Conservation (phyloP, 2,888 invertebrate genomes). For the Abscondita cerata region DNA sequence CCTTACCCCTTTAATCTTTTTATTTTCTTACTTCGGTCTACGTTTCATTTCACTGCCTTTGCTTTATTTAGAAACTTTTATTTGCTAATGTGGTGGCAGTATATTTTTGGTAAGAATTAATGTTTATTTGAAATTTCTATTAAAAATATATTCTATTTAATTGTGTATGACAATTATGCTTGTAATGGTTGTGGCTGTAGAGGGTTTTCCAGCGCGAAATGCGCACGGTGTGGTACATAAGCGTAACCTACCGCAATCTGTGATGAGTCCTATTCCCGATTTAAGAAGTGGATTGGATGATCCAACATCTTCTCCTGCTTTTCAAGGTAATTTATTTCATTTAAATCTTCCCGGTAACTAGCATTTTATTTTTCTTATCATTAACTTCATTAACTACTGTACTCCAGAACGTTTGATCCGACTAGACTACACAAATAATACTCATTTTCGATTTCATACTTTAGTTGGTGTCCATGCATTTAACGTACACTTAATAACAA, state of each 20-base stretch:
- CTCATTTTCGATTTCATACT: too few relatives aligned
- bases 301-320: conserved; percentile 56
- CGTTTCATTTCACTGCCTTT: conserved; percentile 39
- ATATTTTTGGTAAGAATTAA: conserved; percentile 49
- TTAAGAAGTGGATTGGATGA: conserved; percentile 76
- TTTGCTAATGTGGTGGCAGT: conserved; percentile 52
- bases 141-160: conserved; percentile 18
- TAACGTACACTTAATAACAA: too few relatives aligned
- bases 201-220: conserved; percentile 73
- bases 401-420: too few relatives aligned
- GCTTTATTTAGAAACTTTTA: conserved; percentile 41
- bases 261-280: conserved; percentile 86
- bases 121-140: conserved; percentile 5
- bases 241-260: conserved; percentile 83
- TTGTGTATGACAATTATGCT: conserved; percentile 31
- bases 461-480: too few relatives aligned
- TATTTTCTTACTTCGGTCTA: conserved; percentile 37
- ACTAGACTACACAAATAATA: too few relatives aligned
- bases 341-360: conserved; percentile 7
- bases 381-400: not conserved
- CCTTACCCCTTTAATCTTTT: conserved; percentile 34
- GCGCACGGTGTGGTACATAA: conserved; percentile 86
- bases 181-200: conserved; percentile 46
- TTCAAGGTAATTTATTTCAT: conserved; percentile 59
- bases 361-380: not conserved